phyloP scores from a whole-genome alignment of 2,113 vertebrate species.

The Callorhinus ursinus region DNA sequence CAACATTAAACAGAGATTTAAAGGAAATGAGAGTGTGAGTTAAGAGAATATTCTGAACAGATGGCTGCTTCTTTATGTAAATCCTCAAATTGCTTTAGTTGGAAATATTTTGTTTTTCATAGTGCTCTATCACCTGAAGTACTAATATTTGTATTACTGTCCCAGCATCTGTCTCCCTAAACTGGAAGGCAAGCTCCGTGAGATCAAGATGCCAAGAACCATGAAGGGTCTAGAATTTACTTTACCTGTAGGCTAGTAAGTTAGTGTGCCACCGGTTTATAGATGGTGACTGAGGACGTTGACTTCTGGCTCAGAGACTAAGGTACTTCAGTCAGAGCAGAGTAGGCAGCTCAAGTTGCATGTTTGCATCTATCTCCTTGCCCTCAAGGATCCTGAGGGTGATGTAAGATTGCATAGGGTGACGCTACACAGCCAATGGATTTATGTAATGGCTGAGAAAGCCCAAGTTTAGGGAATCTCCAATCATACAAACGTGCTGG shows the following conservation, averaged over 20 bases:
- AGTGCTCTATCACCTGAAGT: background rate
- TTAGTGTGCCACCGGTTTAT: background rate
- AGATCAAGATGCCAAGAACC: background rate
- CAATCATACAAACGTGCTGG: too few relatives aligned
- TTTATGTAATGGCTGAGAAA: background rate
- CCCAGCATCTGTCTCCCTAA: background rate
- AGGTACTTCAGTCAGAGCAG: background rate
- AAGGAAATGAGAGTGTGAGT: background rate
- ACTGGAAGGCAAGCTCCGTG: background rate
- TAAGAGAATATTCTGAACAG: background rate
- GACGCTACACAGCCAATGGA: background rate
- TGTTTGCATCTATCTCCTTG: background rate
- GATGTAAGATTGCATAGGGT: background rate
- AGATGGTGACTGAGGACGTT: background rate
- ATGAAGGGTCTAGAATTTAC: background rate
- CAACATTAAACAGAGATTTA: background rate
- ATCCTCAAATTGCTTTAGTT: background rate
- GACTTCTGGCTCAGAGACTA: background rate
- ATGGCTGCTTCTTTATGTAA: background rate
- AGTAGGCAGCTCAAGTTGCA: background rate
- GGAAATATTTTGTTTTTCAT: background rate
- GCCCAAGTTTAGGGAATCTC: accelerated
- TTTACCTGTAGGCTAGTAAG: background rate
- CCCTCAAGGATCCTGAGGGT: background rate
- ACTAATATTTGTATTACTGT: background rate